Base-by-base conservation (phyloP, 1,140 invertebrate genomes). In the Glossosoma conforme region DNA sequence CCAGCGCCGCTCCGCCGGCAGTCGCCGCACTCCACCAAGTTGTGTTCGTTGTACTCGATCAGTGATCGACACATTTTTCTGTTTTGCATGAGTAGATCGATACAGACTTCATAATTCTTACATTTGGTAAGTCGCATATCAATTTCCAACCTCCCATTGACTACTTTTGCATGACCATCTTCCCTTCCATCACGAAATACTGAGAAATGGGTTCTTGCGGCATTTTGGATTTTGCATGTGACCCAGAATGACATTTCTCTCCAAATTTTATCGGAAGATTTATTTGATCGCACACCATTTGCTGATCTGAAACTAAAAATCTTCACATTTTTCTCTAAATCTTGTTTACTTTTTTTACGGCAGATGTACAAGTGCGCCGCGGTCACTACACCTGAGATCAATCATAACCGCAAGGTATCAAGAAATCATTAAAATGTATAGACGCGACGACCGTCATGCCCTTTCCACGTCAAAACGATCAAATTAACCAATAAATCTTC, bases 21-120 rank as follows among this genome's bases (percentile, higher is more conserved):
- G 13, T 18, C 36, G 18, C 43, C 21, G 41, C 37, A 51, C 48
- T 44, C 38, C 22, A 28, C 41, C 21, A 44, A 51, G 72, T 70
- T 70, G 69, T 73, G 70, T 72, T 73, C 68, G 68, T 73, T 69
- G 67, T 69, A 62, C 63, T 82, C 66, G 66, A n/a, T n/a, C n/a
- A n/a, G n/a, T n/a, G n/a, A 70, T 71, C 66, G 68, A 63, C 68
- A 70, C 70, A 72, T 70, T 71, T 74, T 70, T 72, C 65, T 67
- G 63, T 70, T 74, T 71, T 70, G 64, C 66, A 74, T 74, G 69
- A 74, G 63, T 67, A 64, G 58, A 63, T 64, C 65, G 62, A 68
- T 65, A 62, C 69, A 62, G 70, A 66, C 65, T 35, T 45, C 25
- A 42, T 33, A 30, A 40, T 53, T 53, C 13, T 53, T 22, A 42